Conservation (phyloP, 2,113 vertebrate genomes). For the Laticauda laticaudata region DNA sequence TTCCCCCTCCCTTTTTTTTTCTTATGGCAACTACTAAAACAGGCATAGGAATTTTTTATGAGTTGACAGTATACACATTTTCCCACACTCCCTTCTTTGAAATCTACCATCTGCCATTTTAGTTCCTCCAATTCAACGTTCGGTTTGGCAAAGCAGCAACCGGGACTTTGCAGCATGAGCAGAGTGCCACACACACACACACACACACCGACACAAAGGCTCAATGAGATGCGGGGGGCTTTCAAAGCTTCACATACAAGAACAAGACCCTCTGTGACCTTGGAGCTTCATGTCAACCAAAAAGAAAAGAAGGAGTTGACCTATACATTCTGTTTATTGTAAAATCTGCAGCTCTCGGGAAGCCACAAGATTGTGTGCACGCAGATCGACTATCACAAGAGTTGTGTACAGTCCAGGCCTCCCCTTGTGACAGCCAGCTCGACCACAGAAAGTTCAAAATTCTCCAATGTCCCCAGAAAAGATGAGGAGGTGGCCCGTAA, state of each 20-base stretch:
- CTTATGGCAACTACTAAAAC: too few relatives aligned
- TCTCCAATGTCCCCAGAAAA: neutral
- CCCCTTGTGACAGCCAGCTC: neutral
- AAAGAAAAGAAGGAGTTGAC: neutral
- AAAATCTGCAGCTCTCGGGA: constrained; percentile 1
- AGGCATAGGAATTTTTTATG: too few relatives aligned
- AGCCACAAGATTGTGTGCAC: too few relatives aligned
- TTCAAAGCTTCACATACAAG: neutral
- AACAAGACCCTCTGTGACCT: neutral
- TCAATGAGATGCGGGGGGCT: neutral
- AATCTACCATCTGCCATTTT: neutral
- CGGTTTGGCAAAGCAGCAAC: neutral
- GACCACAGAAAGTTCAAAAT: too few relatives aligned
- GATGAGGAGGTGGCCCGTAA: neutral
- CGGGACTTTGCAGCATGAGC: neutral
- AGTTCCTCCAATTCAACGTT: neutral
- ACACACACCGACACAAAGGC: accelerated
- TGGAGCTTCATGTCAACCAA: neutral
- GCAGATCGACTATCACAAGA: neutral
- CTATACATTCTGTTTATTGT: constrained; percentile 33
- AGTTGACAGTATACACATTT: too few relatives aligned
- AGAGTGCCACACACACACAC: neutral
- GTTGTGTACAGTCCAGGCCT: neutral
- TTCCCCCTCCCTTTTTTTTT: too few relatives aligned
- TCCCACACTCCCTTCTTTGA: neutral